Base-by-base conservation (phyloP, 2,888 invertebrate species). In the Shargacucullia verbasci region DNA sequence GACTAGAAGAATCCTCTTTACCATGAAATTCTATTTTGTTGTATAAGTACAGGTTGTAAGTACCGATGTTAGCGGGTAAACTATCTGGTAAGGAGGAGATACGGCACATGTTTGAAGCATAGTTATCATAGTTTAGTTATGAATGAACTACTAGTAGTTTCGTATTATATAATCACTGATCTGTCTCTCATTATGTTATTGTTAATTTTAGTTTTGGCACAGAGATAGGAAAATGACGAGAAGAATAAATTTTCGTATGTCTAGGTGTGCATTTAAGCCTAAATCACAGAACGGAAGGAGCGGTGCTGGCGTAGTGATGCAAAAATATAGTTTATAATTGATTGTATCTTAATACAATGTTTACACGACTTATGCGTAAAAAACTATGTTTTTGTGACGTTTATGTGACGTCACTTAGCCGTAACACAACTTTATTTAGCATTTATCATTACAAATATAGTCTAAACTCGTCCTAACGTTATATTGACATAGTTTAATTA, bases 271-370 rank as follows among this genome's bases (percentile, higher is more conserved):
- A 55, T 82, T 87, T 88, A 91, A 88, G 88, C 88, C 91, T 92
- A 92, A 87, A 91, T 92, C 91, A 92, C 92, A 92, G 92, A 91
- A 89, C 87, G 84, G 88, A 90, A 89, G 88, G 86, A 84, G 88
- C 87, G 86, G 89, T 91, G 92, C 89, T 67, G 82, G 85, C 83
- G 84, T 79, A 66, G 84, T 86, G 86, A 87, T 92, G 92, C 89
- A 92, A 91, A 90, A 91, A 92, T 91, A 91, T 88, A 87, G 73
- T 75, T 80, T 84, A 59, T 59, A 64, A 69, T 70, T 65, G 59
- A 60, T 70, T 68, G 62, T 70, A 66, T 67, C 64, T 57, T 48
- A 56, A 73, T 73, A 76, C 63, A 69, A 71, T 73, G 57, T 76
- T n/a, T 78, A 85, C 78, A 82, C 80, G 73, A 79, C 75, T 79